Evolutionary conservation across 2,797 vertebrate genomes (phyloP).

Genomic region (Arctocebus calabarensis): DNA sequence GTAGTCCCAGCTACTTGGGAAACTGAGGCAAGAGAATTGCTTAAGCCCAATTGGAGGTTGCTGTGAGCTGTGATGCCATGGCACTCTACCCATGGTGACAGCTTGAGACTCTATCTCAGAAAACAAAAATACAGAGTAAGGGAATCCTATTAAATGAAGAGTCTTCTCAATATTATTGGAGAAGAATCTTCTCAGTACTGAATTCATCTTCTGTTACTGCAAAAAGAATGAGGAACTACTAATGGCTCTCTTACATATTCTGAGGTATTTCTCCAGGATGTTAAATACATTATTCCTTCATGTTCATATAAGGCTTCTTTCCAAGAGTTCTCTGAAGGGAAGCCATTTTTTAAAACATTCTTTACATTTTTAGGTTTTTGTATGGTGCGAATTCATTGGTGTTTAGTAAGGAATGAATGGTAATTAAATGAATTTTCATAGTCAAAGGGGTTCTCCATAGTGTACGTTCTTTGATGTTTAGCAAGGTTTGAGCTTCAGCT

Average conservation of each 20-base stretch:
- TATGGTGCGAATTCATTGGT: background rate
- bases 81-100: too few relatives aligned
- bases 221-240: background rate
- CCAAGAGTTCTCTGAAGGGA: conserved; percentile 28
- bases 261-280: background rate
- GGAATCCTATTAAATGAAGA: background rate
- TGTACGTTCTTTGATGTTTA: conserved; percentile 76
- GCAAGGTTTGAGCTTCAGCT: conserved; percentile 80
- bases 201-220: background rate
- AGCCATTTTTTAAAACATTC: background rate
- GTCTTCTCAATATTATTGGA: background rate
- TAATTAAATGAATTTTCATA: conserved; percentile 69
- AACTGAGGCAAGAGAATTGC: too few relatives aligned
- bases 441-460: conserved; percentile 54
- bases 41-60: too few relatives aligned
- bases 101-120: too few relatives aligned
- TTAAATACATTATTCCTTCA: background rate
- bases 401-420: conserved; percentile 58
- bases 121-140: background rate
- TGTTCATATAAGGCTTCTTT: conserved; percentile 52
- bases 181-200: background rate
- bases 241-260: background rate
- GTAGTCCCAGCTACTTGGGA: too few relatives aligned
- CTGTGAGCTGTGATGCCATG: too few relatives aligned
- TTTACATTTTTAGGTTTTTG: background rate